Evolutionary conservation across 1,140 invertebrate genomes (phyloP), one percentile per base, ranked within the genome.

Genomic region (Drosophila micromelanica): DNA sequence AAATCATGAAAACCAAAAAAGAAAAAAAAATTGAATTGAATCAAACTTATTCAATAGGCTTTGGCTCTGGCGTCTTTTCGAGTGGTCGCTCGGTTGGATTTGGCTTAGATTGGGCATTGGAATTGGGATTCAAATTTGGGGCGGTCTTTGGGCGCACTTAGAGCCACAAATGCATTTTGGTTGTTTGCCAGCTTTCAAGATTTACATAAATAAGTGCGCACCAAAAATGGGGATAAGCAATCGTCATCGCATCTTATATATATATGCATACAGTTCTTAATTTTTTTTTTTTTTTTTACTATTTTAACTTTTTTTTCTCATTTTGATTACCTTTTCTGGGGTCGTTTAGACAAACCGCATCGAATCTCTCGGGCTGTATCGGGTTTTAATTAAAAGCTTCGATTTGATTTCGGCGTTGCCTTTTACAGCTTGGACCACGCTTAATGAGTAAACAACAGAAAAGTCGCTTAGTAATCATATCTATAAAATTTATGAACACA

Each of bases 181-280:
- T 54, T 80, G 74, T 85, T 77, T 74, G 76, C 74, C 67, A 62
- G 57, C 51, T 56, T 46, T 72, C 49, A 52, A 85, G 81, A 86
- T 85, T 85, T 86, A 85, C 81, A 85, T 85, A 85, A 86, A 85
- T 85, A 85, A 85, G 81, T 85, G 81, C 70, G 78, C 62, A 54
- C 52, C 81, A 61, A 65, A 77, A 61, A 56, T 64, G 73, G 78
- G 78, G 70, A 74, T 86, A 81, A 85, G 65, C 77, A 74, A 81
- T 72, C 81, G 70, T 69, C 69, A 67, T 37, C 59, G 67, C 49
- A 73, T 68, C 52, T 60, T 59, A 48, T 57, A 74, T 38, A 59
- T 38, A 56, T 69, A 32, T 57, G 17, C 32, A 54, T 38, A 54
- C 6, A 15, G 51, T 17, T 38, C 23, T 40, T n/a, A n/a, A n/a